phyloP scores from a whole-genome alignment of 2,113 vertebrate species.

The Oceanodroma tethys region DNA sequence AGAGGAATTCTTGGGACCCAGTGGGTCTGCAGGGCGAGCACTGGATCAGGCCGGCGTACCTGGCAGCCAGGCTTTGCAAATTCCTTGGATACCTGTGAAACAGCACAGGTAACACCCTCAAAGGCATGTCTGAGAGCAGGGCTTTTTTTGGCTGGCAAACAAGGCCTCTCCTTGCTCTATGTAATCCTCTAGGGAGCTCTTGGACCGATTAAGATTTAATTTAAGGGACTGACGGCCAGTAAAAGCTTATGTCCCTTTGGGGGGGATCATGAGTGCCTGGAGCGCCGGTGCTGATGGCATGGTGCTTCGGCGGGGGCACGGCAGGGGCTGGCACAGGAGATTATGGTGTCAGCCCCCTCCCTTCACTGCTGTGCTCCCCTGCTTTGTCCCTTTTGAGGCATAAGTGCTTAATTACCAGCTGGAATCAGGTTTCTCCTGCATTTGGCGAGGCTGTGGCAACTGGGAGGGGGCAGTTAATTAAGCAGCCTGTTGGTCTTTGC shows the following conservation, averaged over 20 bases:
- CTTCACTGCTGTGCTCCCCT: not conserved
- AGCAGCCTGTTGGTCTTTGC: not conserved
- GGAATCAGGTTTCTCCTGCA: not conserved
- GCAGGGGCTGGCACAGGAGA: not conserved
- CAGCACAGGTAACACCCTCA: not conserved
- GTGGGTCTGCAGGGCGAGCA: not conserved
- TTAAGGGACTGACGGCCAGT: not conserved
- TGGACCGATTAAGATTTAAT: not conserved
- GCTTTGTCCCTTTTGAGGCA: accelerated
- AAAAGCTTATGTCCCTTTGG: not conserved
- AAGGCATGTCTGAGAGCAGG: not conserved
- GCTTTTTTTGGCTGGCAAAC: not conserved
- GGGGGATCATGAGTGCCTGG: not conserved
- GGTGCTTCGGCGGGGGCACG: not conserved
- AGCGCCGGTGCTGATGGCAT: not conserved
- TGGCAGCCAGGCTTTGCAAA: not conserved
- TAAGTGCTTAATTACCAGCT: not conserved
- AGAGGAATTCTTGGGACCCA: not conserved
- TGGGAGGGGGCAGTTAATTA: conserved; percentile 9
- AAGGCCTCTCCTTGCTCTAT: not conserved
- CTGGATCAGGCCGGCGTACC: not conserved
- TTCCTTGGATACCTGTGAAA: conserved; percentile 2
- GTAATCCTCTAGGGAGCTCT: not conserved
- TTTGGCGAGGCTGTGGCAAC: not conserved
- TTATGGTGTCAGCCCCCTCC: not conserved